Base-by-base conservation (phyloP, 2,888 invertebrate species). In the Meandrusa payeni region DNA sequence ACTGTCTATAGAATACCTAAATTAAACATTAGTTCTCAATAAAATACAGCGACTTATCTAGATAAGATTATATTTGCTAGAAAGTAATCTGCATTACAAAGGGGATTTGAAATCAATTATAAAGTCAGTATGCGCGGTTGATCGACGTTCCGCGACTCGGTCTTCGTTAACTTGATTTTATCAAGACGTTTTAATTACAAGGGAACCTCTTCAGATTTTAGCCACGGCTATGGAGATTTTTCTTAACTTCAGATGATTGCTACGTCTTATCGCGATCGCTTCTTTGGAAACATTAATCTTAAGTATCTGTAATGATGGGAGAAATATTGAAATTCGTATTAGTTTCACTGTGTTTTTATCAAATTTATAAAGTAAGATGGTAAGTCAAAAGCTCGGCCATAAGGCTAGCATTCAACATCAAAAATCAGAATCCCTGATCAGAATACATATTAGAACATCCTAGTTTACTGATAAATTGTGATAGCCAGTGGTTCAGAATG, bases 81-180 rank as follows among this genome's bases (percentile, higher is more conserved):
- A 34, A 13, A 17, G 11, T 2, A 27, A 37, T 27, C 79, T 66
- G 69, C 70, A 65, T 69, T 15, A 5, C 76, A 69, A 65, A 64
- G 75, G 73, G 78, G 74, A 71, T 79, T 79, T 72, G 75, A 81
- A 86, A 85, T 83, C 83, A 81, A 85, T 83, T 82, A 77, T 69
- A 68, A 68, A 71, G 65, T 74, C 71, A 57, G 60, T 64, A 57
- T 62, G 57, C 55, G 33, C 50, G 26, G 49, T 46, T 59, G 72
- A 80, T 78, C 77, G 66, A 64, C 73, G 79, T 80, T 72, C 69
- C 63, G 60, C 61, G 68, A 71, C 74, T 81, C 76, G 80, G 80
- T 79, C 81, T 82, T 83, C 81, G 83, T 86, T 86, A 83, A 77
- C 72, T 76, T 69, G 86, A 86, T 86, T 80, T 82, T 86, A 83